phyloP scores from a whole-genome alignment of 2,888 invertebrate species.

The Acleris cristana region DNA sequence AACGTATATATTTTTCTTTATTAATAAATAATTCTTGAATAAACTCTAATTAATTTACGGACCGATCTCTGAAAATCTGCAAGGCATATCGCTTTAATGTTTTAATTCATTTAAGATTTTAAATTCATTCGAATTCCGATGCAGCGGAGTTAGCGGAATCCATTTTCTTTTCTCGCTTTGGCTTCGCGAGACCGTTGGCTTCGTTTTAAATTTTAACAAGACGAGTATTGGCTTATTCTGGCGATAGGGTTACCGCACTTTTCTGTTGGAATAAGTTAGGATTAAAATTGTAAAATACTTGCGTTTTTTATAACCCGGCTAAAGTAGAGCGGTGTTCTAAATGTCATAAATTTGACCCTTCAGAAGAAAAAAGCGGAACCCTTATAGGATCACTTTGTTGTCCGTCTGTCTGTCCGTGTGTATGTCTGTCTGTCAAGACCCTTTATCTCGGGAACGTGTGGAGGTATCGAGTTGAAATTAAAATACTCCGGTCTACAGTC shows the following conservation, averaged over 20 bases:
- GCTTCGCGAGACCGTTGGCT: slow-evolving; percentile 20
- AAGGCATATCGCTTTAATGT: slow-evolving; percentile 9
- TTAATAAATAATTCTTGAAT: too few relatives aligned
- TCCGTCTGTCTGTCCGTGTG: too few relatives aligned
- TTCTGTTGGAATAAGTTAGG: not conserved
- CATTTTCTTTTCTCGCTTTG: slow-evolving; percentile 27
- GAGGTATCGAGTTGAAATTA: too few relatives aligned
- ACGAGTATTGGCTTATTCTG: slow-evolving; percentile 18
- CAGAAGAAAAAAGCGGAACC: too few relatives aligned
- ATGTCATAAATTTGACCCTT: not conserved
- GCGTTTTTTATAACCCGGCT: not conserved
- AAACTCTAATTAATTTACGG: not conserved
- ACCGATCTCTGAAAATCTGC: not conserved
- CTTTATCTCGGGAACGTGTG: too few relatives aligned
- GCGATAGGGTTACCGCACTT: slow-evolving; percentile 22
- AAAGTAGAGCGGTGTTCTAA: too few relatives aligned
- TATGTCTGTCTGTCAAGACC: too few relatives aligned
- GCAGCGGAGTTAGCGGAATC: slow-evolving; percentile 27
- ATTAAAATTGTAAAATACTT: not conserved
- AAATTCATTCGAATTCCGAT: slow-evolving; percentile 27
- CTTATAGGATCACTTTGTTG: too few relatives aligned
- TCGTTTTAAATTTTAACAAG: slow-evolving; percentile 22
- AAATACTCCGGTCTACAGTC: too few relatives aligned
- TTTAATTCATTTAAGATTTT: slow-evolving; percentile 14
- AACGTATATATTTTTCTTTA: too few relatives aligned